Percentiles rank a stretch among this genome's conserved stretches.
Evolutionary conservation across 2,888 invertebrate genomes (phyloP).

Genomic region (Diarsia rubi): DNA sequence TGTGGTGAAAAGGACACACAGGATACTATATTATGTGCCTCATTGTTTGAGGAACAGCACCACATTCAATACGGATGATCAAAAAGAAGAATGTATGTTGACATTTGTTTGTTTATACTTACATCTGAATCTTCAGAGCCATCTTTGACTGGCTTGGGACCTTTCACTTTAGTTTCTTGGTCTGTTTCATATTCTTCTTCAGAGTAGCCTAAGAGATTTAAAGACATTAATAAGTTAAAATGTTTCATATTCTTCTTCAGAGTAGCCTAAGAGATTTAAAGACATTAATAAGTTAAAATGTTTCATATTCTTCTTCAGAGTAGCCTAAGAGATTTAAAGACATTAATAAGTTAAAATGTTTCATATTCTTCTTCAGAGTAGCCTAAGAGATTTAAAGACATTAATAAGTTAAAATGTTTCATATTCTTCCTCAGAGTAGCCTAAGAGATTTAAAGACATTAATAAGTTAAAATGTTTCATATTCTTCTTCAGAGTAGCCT

Average conservation of each 20-base stretch:
- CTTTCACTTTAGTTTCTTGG: slow-evolving; percentile 87
- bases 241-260: slow-evolving; percentile 89
- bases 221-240: background rate
- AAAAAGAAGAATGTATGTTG: background rate
- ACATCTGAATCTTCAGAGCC: slow-evolving; percentile 90
- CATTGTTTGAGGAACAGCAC: too few relatives aligned
- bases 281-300: slow-evolving; percentile 42
- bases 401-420: slow-evolving; percentile 76
- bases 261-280: slow-evolving; percentile 80
- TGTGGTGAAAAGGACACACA: too few relatives aligned
- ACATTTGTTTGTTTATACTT: slow-evolving; percentile 64
- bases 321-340: slow-evolving; percentile 77
- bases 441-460: slow-evolving; percentile 66
- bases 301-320: slow-evolving; percentile 89
- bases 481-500: slow-evolving; percentile 90
- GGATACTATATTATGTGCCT: too few relatives aligned
- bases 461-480: slow-evolving; percentile 81
- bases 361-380: slow-evolving; percentile 90
- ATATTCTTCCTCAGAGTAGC: slow-evolving; percentile 89
- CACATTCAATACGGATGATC: background rate
- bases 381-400: slow-evolving; percentile 71
- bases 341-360: slow-evolving; percentile 61
- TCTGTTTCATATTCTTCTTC: slow-evolving; percentile 90
- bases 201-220: slow-evolving; percentile 82
- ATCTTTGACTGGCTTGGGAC: slow-evolving; percentile 85